Base-by-base conservation (phyloP, 2,113 vertebrate genomes). In the Hippocampus barbouri region DNA sequence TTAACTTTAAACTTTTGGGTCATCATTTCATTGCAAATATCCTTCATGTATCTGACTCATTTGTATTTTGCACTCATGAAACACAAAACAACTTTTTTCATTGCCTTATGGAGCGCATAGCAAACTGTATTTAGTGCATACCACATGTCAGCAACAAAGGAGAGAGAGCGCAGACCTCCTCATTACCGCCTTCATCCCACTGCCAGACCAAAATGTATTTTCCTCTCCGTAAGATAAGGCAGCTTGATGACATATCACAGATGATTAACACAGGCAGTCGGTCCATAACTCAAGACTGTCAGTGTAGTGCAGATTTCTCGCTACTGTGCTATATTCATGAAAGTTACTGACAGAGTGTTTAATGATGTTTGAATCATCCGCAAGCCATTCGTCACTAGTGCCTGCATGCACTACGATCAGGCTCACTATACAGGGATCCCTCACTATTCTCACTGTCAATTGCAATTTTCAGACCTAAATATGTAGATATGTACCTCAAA, bases 311-410 rank as follows among this genome's bases (percentile, higher is more conserved):
- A 56, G 38, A 30, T 38, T 41, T 68, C 3, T 57, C 68, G 68
- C 57, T 67, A n/a, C 34, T 23, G 21, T 74, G 76, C 11, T 40
- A 67, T 49, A 12, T 47, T 27, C 7, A 7, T 64, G 64, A 67
- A 9, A 15, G n/a, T 6, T 40, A 61, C 14, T 38, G 67, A 66
- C 71, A 41, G 25, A 75, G 25, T 59, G 51, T 70, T 60, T 51
- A 30, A 60, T 66, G 27, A 34, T 1, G 7, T 34, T 61, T 30
- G 59, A 34, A 34, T 61, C 27, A 61, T 30, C 27, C 1, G 7
- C 15, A 34, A 34, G 27, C 25, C 5, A 61, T 61, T 61, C 8
- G 27, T 61, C 59, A 61, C 59, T 16, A 20, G 34, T 61, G 27
- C 27, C 59, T 34, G 18, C 27, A 61, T 34, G 34, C 27, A 61